Evolutionary conservation across 2,797 vertebrate species (phyloP).

Genomic region (Halcyon badia): DNA sequence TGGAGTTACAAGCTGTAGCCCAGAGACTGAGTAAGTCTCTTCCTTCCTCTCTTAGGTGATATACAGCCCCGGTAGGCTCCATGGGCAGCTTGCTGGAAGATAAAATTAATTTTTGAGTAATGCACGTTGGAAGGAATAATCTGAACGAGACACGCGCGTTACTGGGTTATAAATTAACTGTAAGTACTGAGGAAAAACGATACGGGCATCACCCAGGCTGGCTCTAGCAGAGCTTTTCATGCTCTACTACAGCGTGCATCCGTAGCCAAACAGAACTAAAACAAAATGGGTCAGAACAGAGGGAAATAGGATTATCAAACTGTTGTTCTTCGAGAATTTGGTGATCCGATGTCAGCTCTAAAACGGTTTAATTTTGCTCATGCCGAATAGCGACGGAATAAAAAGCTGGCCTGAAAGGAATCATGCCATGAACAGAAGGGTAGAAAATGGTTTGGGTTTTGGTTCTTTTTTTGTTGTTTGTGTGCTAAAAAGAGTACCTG

Average conservation of each 20-base stretch:
- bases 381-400: not conserved
- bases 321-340: not conserved
- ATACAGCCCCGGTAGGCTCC: not conserved
- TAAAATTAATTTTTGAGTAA: conserved; percentile 75
- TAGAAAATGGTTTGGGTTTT: not conserved
- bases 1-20: not conserved
- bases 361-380: not conserved
- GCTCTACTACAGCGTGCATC: not conserved
- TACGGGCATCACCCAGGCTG: rapidly evolving
- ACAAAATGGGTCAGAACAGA: not conserved
- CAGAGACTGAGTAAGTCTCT: conserved; percentile 42
- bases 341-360: not conserved
- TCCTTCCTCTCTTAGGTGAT: conserved; percentile 16
- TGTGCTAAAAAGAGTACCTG: not conserved
- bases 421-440: not conserved
- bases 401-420: conserved; percentile 6
- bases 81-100: conserved; percentile 61
- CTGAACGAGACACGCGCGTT: conserved; percentile 39
- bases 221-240: not conserved
- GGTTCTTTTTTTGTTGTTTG: not conserved
- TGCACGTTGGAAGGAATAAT: conserved; percentile 61
- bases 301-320: not conserved
- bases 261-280: not conserved
- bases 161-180: conserved; percentile 64
- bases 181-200: conserved; percentile 45